Evolutionary conservation across 2,113 vertebrate genomes (phyloP).

Genomic region (Dicaeum eximium): DNA sequence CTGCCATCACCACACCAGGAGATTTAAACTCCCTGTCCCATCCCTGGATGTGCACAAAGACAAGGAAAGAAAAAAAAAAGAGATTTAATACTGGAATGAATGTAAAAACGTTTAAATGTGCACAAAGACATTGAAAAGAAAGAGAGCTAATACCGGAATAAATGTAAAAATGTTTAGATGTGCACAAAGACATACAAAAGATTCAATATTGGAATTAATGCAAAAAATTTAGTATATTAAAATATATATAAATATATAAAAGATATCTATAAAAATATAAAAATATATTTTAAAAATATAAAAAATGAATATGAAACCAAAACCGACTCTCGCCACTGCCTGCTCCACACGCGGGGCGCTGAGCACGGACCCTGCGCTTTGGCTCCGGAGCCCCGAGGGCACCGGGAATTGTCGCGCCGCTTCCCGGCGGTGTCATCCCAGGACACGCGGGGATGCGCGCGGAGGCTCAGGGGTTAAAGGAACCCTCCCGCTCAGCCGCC

Average conservation of each 20-base stretch:
- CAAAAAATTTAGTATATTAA: too few relatives aligned
- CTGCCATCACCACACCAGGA: not conserved
- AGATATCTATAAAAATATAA: too few relatives aligned
- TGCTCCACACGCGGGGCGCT: not conserved
- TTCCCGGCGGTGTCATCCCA: not conserved
- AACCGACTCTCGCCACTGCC: accelerated
- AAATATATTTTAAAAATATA: too few relatives aligned
- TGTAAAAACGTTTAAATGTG: not conserved
- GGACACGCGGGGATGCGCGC: not conserved
- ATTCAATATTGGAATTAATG: not conserved
- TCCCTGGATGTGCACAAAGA: not conserved
- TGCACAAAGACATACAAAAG: not conserved
- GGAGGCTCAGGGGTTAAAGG: not conserved
- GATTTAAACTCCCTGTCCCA: not conserved
- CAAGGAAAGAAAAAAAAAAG: not conserved
- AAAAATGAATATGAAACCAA: too few relatives aligned
- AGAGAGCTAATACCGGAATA: accelerated
- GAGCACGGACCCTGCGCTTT: not conserved
- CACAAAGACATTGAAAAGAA: not conserved
- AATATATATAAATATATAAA: too few relatives aligned
- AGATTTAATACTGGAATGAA: not conserved
- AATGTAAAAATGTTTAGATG: not conserved
- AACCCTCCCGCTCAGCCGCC: not conserved
- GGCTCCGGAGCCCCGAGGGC: not conserved
- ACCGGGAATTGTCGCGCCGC: not conserved